Evolutionary conservation across 2,888 invertebrate genomes (phyloP), one percentile per base, ranked within the genome.

Genomic region (Lepidochitona cinerea): DNA sequence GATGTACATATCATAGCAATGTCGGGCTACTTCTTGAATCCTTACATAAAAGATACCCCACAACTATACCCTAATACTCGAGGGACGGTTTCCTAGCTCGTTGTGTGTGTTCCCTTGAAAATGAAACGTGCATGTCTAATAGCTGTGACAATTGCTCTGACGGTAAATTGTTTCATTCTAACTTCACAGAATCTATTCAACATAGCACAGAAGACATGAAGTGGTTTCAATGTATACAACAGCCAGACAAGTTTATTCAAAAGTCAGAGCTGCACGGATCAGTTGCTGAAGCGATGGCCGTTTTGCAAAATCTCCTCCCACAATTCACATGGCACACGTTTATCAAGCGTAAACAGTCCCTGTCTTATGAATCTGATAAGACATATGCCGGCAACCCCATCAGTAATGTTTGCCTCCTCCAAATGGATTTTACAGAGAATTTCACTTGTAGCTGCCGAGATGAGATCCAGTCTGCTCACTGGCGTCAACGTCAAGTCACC

Each of bases 371-470:
- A 12, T 33, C 32, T 9, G 37, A 54, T 18, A 72, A 72, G 26
- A 14, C 33, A 26, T 4, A 23, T 14, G 73, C 37, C 9, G 29
- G 12, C 36, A 12, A 9, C 32, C 37, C 12, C 29, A 33, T 26
- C 65, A 71, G 72, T 35, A 37, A 23, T 6, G 23, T 33, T 14
- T 66, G 68, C 35, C 35, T 75, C 14, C 18, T 75, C 18, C 73
- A 75, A 23, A 68, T 75, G 36, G 75, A 75, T 68, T 74, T 74
- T 53, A 6, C 71, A 7, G 73, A 75, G 33, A 75, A 75, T 23
- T 70, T 37, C 33, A 49, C 70, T 12, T 32, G 52, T n/a, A n/a
- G n/a, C 1, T 37, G 64, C 18, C 70, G 74, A 37, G 71, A 75
- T 53, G 75, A 68, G 33, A 73, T 75, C 23, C 75, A 75, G 35